Base-by-base conservation (phyloP, 1,140 invertebrate species). In the Wiebesia pumilae region DNA sequence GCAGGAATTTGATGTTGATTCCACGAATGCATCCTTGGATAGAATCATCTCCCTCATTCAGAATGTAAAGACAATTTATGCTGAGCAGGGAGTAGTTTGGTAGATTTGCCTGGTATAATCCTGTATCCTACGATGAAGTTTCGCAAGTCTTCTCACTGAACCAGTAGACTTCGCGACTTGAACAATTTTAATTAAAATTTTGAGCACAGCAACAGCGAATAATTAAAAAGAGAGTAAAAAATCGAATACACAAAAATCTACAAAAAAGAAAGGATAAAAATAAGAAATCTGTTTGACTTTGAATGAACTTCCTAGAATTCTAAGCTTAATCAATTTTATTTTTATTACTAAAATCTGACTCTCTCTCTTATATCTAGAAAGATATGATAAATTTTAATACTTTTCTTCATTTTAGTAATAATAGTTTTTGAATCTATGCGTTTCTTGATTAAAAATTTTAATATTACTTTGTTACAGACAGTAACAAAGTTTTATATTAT, bases 321-420 rank as follows among this genome's bases (percentile, higher is more conserved):
- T 94, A 93, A 93, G 93, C 92, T 92, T 93, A 93, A 94, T 93
- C 93, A 93, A 93, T 93, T 93, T 93, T 93, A 93, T 93, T 92
- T 91, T 91, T 91, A 91, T 91, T 90, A 89, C 89, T 85, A 79
- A 84, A 69, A 82, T 88, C 65, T 65, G 65, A 80, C 3, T 78
- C 12, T 84, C 19, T 47, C 35, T 33, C 27, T 16, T n/a, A n/a
- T n/a, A n/a, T n/a, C n/a, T n/a, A n/a, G n/a, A n/a, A n/a, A n/a
- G n/a, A n/a, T n/a, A n/a, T n/a, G n/a, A n/a, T n/a, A n/a, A n/a
- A n/a, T n/a, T n/a, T n/a, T n/a, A n/a, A n/a, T n/a, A n/a, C n/a
- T n/a, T n/a, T n/a, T n/a, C n/a, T n/a, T n/a, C n/a, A n/a, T n/a
- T n/a, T n/a, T n/a, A n/a, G n/a, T n/a, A n/a, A n/a, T n/a, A n/a